Evolutionary conservation across 2,888 invertebrate genomes (phyloP).

Genomic region (Folsomia manolachei): DNA sequence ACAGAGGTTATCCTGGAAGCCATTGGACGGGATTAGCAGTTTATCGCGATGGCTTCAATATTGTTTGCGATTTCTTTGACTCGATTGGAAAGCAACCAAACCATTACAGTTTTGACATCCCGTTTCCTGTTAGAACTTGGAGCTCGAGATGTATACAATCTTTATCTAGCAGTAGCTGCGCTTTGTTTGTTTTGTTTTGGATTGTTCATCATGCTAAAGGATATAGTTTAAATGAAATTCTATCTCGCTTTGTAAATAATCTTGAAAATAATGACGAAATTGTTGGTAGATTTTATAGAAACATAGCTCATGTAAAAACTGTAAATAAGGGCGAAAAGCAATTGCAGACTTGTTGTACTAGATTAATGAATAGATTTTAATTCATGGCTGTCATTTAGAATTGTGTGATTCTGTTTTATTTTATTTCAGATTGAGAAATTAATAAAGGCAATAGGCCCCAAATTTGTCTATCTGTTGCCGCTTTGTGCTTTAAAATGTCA

Average conservation of each 20-base stretch:
- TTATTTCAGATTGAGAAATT: too few relatives aligned
- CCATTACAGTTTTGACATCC: neutral
- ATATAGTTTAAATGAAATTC: neutral
- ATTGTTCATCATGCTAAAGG: neutral
- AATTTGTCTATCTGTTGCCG: too few relatives aligned
- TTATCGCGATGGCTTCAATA: neutral
- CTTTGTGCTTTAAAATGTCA: too few relatives aligned
- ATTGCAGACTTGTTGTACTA: neutral
- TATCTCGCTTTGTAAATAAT: neutral
- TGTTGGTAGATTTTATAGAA: neutral
- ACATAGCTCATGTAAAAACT: neutral
- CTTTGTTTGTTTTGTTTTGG: neutral
- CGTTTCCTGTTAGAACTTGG: neutral
- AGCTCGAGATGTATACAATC: neutral
- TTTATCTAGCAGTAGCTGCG: neutral
- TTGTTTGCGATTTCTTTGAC: neutral
- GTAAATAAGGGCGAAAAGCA: neutral
- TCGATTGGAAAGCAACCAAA: neutral
- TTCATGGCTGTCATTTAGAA: too few relatives aligned
- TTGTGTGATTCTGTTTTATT: too few relatives aligned
- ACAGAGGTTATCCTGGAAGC: neutral
- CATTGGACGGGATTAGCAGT: neutral
- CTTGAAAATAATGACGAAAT: neutral
- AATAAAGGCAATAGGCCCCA: too few relatives aligned
- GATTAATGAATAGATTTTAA: neutral